These are phyloP conservation scores for Ephialtes manifestator DNA, from an alignment of 2,888 invertebrate species.

Conservation along the genomic window DNA sequence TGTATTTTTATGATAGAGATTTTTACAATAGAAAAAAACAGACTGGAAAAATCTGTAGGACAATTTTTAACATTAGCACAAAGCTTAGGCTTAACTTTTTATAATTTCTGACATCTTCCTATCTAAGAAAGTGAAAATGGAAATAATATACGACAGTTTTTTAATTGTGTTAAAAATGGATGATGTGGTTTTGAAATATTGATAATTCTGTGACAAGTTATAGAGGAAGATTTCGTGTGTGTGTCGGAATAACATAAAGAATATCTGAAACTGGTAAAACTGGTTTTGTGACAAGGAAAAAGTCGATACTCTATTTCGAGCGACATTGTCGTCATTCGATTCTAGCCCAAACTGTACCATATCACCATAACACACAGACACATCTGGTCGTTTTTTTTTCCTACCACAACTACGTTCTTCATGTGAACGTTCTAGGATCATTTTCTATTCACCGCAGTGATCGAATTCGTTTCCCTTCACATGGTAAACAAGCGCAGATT, in stretches of 20 bases:
- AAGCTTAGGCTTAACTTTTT: background rate
- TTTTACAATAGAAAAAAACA: no score
- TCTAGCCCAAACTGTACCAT: background rate
- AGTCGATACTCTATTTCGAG: conserved; percentile 21
- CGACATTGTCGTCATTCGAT: conserved; percentile 21
- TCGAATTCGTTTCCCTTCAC: conserved; percentile 25
- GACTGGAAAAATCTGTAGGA: background rate
- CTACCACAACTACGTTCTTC: background rate
- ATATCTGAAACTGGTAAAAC: background rate
- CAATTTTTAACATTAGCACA: no score
- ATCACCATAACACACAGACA: background rate
- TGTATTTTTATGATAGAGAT: no score
- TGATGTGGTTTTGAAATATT: background rate
- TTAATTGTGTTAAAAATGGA: background rate
- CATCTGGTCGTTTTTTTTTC: background rate
- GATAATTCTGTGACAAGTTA: background rate
- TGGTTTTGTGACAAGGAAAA: background rate
- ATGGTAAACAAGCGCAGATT: conserved; percentile 39
- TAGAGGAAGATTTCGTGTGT: background rate
- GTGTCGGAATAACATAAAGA: background rate
- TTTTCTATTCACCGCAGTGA: conserved; percentile 25
- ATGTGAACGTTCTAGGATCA: conserved; percentile 15
- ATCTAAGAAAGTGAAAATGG: background rate
- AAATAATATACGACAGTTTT: background rate
- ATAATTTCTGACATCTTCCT: background rate